Base-by-base conservation (phyloP, 2,113 vertebrate species). In the Neogobius melanostomus region DNA sequence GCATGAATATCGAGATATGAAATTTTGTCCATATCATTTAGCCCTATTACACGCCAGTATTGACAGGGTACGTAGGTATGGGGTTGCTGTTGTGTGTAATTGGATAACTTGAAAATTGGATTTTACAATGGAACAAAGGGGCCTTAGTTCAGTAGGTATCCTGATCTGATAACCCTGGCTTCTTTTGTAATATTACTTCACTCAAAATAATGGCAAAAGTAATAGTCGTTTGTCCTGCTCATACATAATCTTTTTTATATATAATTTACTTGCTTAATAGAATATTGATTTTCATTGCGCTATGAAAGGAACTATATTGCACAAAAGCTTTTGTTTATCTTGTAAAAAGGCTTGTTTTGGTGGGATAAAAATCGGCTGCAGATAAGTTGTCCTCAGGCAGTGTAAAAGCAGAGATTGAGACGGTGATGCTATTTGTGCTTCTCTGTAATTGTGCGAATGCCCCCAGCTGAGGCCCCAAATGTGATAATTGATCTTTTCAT, bases 401-500 rank as follows among this genome's bases (percentile, higher is more conserved):
- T 16, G 43, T 43, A 36, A 16, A 36, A 61, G 60, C 48, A 69
- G 65, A 74, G 44, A 62, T 44, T 48, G 15, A 74, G 49, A 62
- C n/a, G 48, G 11, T 14, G 57, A 42, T 56, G 64, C 53, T 17
- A 42, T 56, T 49, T 60, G 47, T 64, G 11, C 42, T 47, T 64
- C n/a, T 69, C 21, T 45, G 47, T 51, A 36, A 11, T 11, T 66
- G 14, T 73, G 36, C 47, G 47, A 69, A 70, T 53, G 62, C 62
- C 50, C 63, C 60, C 61, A 66, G 65, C 50, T 16, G 59, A 60
- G 8, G 14, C 47, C 57, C 69, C 49, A 68, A 73, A 73, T 46
- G 11, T 16, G 44, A 63, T 69, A 57, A 72, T 62, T 69, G 48
- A 79, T 72, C 3, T 68, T 69, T 70, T 45, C 54, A 71, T 57